Base-by-base conservation (phyloP, 2,888 invertebrate species). In the Erebia ligea region DNA sequence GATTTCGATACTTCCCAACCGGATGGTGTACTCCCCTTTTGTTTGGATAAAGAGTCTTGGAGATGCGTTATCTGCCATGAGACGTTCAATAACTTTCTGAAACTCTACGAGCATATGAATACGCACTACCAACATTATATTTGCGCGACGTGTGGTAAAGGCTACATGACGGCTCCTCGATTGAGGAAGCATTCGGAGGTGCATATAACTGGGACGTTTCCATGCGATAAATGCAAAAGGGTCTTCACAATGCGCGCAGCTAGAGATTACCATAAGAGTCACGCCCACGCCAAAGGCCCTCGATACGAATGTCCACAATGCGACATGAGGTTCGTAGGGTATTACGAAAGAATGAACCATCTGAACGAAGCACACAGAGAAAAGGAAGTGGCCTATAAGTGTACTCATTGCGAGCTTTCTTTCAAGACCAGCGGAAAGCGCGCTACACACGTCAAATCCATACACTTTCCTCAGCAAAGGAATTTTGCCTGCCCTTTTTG, bases 61-160 rank as follows among this genome's bases (percentile, higher is more conserved):
- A 80, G 79, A 45, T 93, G 92, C 75, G 79, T 89, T 0, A 83
- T 91, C 68, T 93, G 92, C 67, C 75, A 79, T 0, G 84, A 86
- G 56, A 84, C 80, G 42, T 92, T 92, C 74, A 91, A 91, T 67
- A 91, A 90, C 57, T 92, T 92, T 69, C 77, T 92, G 0, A 91
- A 91, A 79, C 80, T 93, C 0, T 92, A 92, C 74, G 90, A 92
- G 71, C 92, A 93, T 56, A 92, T 92, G 91, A 92, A 92, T 67
- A 71, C 82, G 0, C 92, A 93, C 72, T 92, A 92, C 48, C 92
- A 92, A 73, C 88, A 92, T 76, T 91, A 91, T 34, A 92, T 92
- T 58, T 93, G 92, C 73, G 83, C 90, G 0, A 89, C 83, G 4
- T 93, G 92, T 69, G 92, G 92, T 0, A 92, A 92, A 74, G 92